Conservation (phyloP, 2,888 invertebrate genomes). For the Anaspis maculata region DNA sequence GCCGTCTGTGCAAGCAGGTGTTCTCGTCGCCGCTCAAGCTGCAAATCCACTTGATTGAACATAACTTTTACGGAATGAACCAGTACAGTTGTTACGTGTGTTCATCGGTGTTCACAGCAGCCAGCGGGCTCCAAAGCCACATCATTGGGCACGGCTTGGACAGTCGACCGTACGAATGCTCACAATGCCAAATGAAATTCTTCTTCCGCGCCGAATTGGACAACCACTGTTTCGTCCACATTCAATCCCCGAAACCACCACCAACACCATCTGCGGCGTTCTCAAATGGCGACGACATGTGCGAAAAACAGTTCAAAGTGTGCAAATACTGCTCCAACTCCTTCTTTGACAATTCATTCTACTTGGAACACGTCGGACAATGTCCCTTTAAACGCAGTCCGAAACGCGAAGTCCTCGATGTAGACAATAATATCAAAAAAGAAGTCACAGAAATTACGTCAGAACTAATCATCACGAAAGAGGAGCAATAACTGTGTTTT, state of each 20-base stretch:
- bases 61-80: constrained; percentile 81
- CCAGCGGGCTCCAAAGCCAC: constrained; percentile 73
- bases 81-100: constrained; percentile 84
- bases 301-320: constrained; percentile 14
- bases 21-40: constrained; percentile 73
- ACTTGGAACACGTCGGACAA: constrained; percentile 17
- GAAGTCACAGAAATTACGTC: constrained; percentile 11
- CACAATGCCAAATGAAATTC: constrained; percentile 73
- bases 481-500: constrained; percentile 13
- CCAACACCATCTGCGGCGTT: constrained; percentile 2
- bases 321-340: constrained; percentile 19
- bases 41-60: constrained; percentile 85
- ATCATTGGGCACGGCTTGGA: constrained; percentile 71
- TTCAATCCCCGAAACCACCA: constrained; percentile 6
- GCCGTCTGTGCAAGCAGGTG: constrained; percentile 71
- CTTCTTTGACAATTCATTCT: constrained; percentile 17
- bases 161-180: constrained; percentile 79
- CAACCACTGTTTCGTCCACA: constrained; percentile 57
- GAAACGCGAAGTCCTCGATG: constrained; percentile 13
- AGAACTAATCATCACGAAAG: constrained; percentile 9
- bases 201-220: constrained; percentile 88
- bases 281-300: constrained; percentile 9
- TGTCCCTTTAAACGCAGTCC: constrained; percentile 17
- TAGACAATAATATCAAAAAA: constrained; percentile 18
- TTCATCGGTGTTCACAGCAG: constrained; percentile 77